Percentiles rank a stretch among this genome's conserved stretches.
Conservation (phyloP, 2,888 invertebrate genomes). For the Dione vanillae region DNA sequence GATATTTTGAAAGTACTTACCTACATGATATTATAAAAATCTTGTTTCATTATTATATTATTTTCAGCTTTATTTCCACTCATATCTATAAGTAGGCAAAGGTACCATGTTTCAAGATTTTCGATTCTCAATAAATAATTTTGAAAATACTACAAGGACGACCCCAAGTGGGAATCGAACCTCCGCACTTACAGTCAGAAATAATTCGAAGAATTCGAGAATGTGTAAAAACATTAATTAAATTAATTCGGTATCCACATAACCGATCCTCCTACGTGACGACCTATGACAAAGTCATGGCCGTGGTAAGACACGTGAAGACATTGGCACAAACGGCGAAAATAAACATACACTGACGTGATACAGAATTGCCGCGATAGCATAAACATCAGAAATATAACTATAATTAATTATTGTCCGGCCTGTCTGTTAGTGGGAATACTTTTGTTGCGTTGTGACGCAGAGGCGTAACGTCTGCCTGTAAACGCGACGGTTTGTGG, state of each 20-base stretch:
- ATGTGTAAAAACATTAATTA: neutral
- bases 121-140: too few relatives aligned
- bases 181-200: too few relatives aligned
- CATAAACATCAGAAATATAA: conserved; percentile 7
- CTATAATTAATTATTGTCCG: neutral
- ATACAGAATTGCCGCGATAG: neutral
- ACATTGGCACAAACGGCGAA: neutral
- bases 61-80: neutral
- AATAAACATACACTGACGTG: conserved; percentile 15
- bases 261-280: neutral
- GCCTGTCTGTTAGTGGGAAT: neutral
- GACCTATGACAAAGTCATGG: neutral
- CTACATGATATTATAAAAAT: too few relatives aligned
- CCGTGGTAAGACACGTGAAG: neutral
- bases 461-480: too few relatives aligned
- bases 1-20: neutral
- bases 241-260: neutral
- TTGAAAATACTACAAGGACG: too few relatives aligned
- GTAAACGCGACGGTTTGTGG: too few relatives aligned
- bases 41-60: neutral
- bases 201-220: too few relatives aligned
- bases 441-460: too few relatives aligned
- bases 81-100: neutral
- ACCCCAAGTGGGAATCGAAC: too few relatives aligned
- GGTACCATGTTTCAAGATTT: too few relatives aligned